Percentiles rank a stretch among this genome's conserved stretches.
Evolutionary conservation across 2,888 invertebrate genomes (phyloP).

Genomic region (Clanis bilineata): DNA sequence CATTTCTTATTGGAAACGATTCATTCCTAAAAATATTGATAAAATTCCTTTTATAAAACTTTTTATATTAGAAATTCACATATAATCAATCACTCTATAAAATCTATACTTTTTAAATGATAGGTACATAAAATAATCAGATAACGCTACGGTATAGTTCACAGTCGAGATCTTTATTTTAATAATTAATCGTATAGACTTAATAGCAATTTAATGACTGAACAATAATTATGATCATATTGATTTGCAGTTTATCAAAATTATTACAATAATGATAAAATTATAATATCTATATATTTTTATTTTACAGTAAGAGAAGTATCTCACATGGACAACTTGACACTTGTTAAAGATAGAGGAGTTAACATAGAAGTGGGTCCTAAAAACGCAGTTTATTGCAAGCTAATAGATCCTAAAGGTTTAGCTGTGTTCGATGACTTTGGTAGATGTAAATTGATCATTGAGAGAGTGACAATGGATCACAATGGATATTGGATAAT

Average conservation of each 20-base stretch:
- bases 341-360: constrained; percentile 33
- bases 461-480: constrained; percentile 44
- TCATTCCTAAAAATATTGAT: not conserved
- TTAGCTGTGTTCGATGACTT: constrained; percentile 52
- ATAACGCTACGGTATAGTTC: no score
- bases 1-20: not conserved
- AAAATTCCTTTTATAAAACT: not conserved
- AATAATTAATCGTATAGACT: no score
- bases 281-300: no score
- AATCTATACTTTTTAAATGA: no score
- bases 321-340: not conserved
- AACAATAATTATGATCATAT: no score
- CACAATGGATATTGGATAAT: constrained; percentile 59
- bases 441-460: constrained; percentile 51
- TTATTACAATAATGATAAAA: no score
- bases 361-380: constrained; percentile 51
- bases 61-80: no score
- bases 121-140: no score
- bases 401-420: constrained; percentile 40
- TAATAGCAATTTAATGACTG: no score
- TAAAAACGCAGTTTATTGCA: constrained; percentile 58
- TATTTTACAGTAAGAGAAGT: constrained; percentile 1
- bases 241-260: no score
- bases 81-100: no score
- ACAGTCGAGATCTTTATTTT: no score